These are phyloP conservation scores for Copidosoma floridanum DNA, from an alignment of 1,140 invertebrate species.

Conservation along the genomic window DNA sequence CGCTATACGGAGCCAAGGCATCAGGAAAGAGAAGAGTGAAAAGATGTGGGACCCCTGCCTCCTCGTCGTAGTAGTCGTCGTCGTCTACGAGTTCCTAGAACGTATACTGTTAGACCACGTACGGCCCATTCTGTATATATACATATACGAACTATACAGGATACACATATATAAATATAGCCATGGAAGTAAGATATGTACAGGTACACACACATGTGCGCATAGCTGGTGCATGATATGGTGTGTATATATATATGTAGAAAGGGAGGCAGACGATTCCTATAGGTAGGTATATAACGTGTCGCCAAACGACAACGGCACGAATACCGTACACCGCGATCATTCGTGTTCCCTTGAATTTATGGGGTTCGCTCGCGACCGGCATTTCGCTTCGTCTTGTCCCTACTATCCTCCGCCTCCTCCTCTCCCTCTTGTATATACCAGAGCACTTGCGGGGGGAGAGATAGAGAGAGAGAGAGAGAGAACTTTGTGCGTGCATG, in stretches of 20 bases:
- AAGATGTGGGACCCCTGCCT: neutral
- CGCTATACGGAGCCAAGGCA: slow-evolving; percentile 34
- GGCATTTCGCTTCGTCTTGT: slow-evolving; percentile 32
- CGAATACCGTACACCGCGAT: slow-evolving; percentile 46
- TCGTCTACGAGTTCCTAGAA: slow-evolving; percentile 40
- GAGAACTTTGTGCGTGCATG: too few relatives aligned
- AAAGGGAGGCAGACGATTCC: neutral
- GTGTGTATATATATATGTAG: too few relatives aligned
- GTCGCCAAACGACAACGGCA: slow-evolving; percentile 45
- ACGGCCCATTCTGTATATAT: slow-evolving; percentile 34
- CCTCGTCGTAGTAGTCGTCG: slow-evolving; percentile 25
- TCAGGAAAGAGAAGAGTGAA: slow-evolving; percentile 11
- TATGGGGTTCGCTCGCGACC: slow-evolving; percentile 48
- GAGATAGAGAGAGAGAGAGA: too few relatives aligned
- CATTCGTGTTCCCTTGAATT: slow-evolving; percentile 49
- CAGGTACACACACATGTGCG: too few relatives aligned
- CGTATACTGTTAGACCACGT: slow-evolving; percentile 39
- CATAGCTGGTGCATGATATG: too few relatives aligned
- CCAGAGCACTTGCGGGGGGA: too few relatives aligned
- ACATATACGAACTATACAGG: too few relatives aligned
- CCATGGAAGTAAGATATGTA: too few relatives aligned
- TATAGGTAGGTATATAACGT: slow-evolving; percentile 16
- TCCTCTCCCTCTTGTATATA: neutral
- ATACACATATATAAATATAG: too few relatives aligned
- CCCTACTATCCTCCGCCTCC: too few relatives aligned